phyloP scores from a whole-genome alignment of 2,888 invertebrate genomes.

The Tipula lateralis region DNA sequence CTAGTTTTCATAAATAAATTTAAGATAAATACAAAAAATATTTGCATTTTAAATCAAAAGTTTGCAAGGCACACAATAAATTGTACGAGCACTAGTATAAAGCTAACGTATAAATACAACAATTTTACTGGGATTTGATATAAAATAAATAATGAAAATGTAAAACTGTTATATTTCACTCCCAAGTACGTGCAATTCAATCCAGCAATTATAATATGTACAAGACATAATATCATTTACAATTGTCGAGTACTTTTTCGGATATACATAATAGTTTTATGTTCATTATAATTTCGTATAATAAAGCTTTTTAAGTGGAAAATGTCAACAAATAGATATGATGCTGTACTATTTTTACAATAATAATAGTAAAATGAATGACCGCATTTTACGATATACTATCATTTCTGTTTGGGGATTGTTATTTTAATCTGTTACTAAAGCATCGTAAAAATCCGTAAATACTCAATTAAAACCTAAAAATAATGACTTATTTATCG shows the following conservation, averaged over 20 bases:
- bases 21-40: not conserved
- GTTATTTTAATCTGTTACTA: too few relatives aligned
- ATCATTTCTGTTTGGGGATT: too few relatives aligned
- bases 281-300: not conserved
- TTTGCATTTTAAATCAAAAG: slow-evolving; percentile 16
- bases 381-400: too few relatives aligned
- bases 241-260: not conserved
- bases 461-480: too few relatives aligned
- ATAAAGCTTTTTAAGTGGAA: not conserved
- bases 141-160: not conserved
- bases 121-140: not conserved
- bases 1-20: not conserved
- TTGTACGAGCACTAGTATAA: too few relatives aligned
- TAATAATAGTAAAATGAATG: too few relatives aligned
- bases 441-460: too few relatives aligned
- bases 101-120: not conserved
- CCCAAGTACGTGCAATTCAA: not conserved
- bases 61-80: not conserved
- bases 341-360: too few relatives aligned
- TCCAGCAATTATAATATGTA: not conserved
- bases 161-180: not conserved
- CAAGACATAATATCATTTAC: not conserved
- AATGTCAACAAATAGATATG: not conserved
- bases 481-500: too few relatives aligned
- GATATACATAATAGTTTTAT: not conserved